Evolutionary conservation across 2,888 invertebrate genomes (phyloP).

Genomic region (Subacronicta megacephala): DNA sequence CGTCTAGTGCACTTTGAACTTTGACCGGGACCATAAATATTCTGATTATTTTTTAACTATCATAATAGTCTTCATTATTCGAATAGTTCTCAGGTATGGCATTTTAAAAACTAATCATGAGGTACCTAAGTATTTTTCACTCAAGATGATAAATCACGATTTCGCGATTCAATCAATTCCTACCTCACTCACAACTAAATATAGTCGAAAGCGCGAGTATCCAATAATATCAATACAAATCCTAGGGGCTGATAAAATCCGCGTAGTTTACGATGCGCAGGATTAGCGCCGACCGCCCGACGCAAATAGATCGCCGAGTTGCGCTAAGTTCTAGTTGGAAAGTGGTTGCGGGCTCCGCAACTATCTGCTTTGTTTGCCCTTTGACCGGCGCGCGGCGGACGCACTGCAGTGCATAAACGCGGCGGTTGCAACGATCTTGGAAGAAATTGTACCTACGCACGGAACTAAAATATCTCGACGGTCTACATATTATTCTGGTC

Average conservation of each 20-base stretch:
- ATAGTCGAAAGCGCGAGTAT: constrained; percentile 21
- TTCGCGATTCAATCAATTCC: constrained; percentile 16
- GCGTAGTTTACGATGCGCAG: constrained; percentile 47
- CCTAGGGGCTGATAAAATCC: constrained; percentile 44
- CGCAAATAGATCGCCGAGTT: constrained; percentile 73
- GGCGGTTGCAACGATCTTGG: constrained; percentile 3
- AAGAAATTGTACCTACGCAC: too few relatives aligned
- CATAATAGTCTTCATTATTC: neutral
- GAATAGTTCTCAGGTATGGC: too few relatives aligned
- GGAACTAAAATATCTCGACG: neutral
- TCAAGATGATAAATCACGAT: constrained; percentile 17
- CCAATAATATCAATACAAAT: constrained; percentile 46
- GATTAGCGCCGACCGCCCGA: constrained; percentile 58
- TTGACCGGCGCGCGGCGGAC: constrained; percentile 65
- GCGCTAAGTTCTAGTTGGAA: constrained; percentile 65
- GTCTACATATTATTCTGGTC: neutral
- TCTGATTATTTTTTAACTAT: neutral
- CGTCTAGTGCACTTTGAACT: too few relatives aligned
- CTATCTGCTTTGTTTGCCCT: constrained; percentile 74
- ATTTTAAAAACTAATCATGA: too few relatives aligned
- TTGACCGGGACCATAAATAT: too few relatives aligned
- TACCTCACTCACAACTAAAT: constrained; percentile 21
- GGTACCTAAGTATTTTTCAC: too few relatives aligned
- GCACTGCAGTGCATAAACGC: constrained; percentile 54
- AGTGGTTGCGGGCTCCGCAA: constrained; percentile 64